phyloP scores from a whole-genome alignment of 2,113 vertebrate genomes.

The Channa argus region DNA sequence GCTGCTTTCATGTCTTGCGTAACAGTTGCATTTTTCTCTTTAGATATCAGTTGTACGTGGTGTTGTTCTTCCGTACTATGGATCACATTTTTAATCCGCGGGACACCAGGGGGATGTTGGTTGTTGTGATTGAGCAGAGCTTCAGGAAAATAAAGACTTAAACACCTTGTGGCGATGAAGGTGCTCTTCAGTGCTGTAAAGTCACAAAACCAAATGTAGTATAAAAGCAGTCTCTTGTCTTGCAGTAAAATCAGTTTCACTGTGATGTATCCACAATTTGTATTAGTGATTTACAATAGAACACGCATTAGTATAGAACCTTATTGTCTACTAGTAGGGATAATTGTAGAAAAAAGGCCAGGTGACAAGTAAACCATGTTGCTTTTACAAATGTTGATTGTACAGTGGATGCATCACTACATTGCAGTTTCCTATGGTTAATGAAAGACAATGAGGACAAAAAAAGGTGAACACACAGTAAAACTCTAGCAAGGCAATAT shows the following conservation, averaged over 20 bases:
- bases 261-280: not conserved
- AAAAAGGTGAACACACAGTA: too few species aligned
- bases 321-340: too few species aligned
- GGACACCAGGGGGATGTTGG: not conserved
- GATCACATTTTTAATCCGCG: slow-evolving; percentile 34
- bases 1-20: slow-evolving; percentile 73
- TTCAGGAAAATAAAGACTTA: slow-evolving; percentile 37
- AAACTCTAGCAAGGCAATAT: too few species aligned
- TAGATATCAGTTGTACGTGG: slow-evolving; percentile 49
- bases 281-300: too few species aligned
- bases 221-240: not conserved
- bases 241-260: not conserved
- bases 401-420: too few species aligned
- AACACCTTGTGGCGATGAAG: slow-evolving; percentile 15
- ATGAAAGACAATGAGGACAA: too few species aligned
- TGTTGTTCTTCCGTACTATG: slow-evolving; percentile 42
- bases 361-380: too few species aligned
- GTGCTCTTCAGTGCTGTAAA: slow-evolving; percentile 9
- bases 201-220: not conserved
- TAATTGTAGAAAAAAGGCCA: too few species aligned
- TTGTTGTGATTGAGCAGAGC: slow-evolving; percentile 30
- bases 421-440: too few species aligned
- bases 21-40: slow-evolving; percentile 57
- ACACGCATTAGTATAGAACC: too few species aligned
- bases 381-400: too few species aligned